Percentiles rank a stretch among this genome's conserved stretches.
Evolutionary conservation across 2,113 vertebrate species (phyloP).

Genomic region (Psilopsiagon aymara): DNA sequence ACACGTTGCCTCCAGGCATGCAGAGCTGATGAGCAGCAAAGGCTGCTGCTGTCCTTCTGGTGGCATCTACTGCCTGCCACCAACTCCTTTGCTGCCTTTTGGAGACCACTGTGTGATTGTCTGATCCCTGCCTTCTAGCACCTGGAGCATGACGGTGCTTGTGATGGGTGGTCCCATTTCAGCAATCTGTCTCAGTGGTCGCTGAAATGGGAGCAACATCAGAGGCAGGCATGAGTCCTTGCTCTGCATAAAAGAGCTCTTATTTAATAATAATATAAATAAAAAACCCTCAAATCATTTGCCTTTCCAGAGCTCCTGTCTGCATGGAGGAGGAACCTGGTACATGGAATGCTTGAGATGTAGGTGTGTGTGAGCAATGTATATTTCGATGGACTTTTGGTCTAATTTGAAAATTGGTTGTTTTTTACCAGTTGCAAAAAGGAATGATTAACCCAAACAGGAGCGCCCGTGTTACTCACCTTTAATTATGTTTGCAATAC

Average conservation of each 20-base stretch:
- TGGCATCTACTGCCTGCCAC: background rate
- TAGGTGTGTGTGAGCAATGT: background rate
- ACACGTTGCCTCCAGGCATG: background rate
- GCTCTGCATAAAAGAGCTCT: background rate
- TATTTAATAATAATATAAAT: background rate
- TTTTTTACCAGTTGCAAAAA: conserved; percentile 72
- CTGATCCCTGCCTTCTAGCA: background rate
- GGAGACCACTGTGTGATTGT: background rate
- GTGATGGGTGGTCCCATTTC: background rate
- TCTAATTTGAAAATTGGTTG: conserved; percentile 72
- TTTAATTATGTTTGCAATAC: conserved; percentile 86
- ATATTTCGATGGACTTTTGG: conserved; percentile 68
- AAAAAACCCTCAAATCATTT: background rate
- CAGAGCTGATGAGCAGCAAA: background rate
- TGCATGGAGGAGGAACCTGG: background rate
- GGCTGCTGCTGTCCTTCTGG: background rate
- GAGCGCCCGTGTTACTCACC: conserved; percentile 73
- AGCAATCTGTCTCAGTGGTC: background rate
- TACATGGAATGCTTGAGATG: background rate
- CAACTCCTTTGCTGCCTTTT: background rate
- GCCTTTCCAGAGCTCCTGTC: background rate
- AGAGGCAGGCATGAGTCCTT: background rate
- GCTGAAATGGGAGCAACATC: background rate
- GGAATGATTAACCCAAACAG: conserved; percentile 81
- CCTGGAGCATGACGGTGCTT: accelerated